These are phyloP conservation scores for Elephantulus edwardii DNA, from an alignment of 2,113 vertebrate genomes.

Conservation along the genomic window DNA sequence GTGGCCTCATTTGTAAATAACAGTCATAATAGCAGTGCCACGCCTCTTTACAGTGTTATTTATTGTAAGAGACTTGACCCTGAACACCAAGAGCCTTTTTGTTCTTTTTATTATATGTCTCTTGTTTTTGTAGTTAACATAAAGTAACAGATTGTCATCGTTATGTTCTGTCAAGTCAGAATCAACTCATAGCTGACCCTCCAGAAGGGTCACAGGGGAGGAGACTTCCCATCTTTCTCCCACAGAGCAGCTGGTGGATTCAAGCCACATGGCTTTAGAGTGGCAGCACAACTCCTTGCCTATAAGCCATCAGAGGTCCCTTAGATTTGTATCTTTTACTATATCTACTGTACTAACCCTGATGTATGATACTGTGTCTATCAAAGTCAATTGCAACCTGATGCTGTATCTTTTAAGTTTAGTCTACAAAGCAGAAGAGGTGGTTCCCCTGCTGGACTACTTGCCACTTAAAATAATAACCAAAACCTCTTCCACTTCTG, in stretches of 20 bases:
- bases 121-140: background rate
- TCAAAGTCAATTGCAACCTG: background rate
- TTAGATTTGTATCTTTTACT: slow-evolving; percentile 1
- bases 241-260: no score
- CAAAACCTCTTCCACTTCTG: background rate
- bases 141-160: no score
- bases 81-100: background rate
- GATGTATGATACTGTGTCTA: background rate
- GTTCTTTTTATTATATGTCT: background rate
- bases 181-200: no score
- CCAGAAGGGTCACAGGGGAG: no score
- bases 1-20: background rate
- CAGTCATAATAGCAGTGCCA: background rate
- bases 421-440: background rate
- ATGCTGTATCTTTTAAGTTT: background rate
- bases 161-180: no score
- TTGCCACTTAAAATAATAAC: background rate
- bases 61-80: background rate
- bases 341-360: background rate
- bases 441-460: background rate
- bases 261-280: no score
- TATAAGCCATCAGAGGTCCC: background rate
- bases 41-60: background rate
- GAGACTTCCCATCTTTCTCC: no score
- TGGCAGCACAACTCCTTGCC: no score